A percentile compares a stretch with the other conserved stretches of the same genome.
Evolutionary conservation across 2,888 invertebrate species (phyloP).

Genomic region (Metallyticus violacea): DNA sequence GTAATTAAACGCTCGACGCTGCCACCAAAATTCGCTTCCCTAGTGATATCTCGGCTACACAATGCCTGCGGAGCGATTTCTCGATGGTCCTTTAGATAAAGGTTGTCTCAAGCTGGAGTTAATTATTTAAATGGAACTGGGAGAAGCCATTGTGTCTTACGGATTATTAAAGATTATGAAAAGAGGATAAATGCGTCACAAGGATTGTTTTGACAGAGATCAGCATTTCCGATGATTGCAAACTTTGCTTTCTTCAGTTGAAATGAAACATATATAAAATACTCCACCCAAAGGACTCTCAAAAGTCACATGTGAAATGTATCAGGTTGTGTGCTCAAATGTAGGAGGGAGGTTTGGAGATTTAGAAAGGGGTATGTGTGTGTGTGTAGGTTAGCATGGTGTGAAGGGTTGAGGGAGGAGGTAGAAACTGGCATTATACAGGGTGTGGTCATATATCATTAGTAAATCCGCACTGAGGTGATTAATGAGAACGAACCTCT

Average conservation of each 20-base stretch:
- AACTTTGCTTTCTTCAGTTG: neutral
- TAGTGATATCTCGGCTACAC: too few species aligned
- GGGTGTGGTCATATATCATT: slow-evolving; percentile 15
- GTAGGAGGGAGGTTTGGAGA: neutral
- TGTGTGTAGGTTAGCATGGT: neutral
- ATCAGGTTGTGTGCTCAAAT: neutral
- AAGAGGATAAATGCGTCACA: too few species aligned
- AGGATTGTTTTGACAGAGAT: too few species aligned
- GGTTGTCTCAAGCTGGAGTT: too few species aligned
- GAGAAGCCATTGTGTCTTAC: too few species aligned
- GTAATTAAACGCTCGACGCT: too few species aligned
- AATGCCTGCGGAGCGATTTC: too few species aligned
- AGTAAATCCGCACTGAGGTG: slow-evolving; percentile 12
- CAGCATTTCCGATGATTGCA: neutral
- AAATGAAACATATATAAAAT: neutral
- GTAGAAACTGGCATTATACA: slow-evolving; percentile 12
- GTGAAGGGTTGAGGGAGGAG: neutral
- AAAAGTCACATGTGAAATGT: neutral
- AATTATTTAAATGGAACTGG: too few species aligned
- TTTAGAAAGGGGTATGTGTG: slow-evolving; percentile 5
- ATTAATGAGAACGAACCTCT: neutral
- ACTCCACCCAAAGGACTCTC: neutral
- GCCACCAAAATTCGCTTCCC: too few species aligned
- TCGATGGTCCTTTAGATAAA: too few species aligned
- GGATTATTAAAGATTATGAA: too few species aligned